Conservation (phyloP, 1,140 invertebrate species). For the Drosophila biarmipes region DNA sequence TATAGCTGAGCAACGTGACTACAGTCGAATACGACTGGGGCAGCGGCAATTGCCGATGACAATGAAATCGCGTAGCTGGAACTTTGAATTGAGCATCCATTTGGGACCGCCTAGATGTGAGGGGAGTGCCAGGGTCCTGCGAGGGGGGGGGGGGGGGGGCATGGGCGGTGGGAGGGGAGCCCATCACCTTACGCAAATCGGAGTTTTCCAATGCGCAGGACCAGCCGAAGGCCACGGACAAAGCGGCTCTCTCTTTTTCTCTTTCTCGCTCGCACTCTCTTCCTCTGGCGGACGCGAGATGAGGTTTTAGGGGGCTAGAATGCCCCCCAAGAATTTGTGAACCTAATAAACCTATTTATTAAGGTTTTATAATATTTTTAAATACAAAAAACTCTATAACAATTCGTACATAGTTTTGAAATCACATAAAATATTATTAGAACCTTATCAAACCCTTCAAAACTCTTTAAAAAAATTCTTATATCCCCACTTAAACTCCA, state of each 20-base stretch:
- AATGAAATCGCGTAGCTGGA: constrained; percentile 74
- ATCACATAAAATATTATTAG: too few relatives aligned
- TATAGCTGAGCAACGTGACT: constrained; percentile 77
- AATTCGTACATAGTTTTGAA: too few relatives aligned
- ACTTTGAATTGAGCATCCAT: constrained; percentile 70
- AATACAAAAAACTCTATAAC: too few relatives aligned
- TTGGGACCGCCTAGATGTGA: constrained; percentile 43
- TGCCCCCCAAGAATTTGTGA: not conserved
- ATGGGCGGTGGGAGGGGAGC: constrained; percentile 11
- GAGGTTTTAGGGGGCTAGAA: not conserved
- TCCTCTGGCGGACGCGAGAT: not conserved
- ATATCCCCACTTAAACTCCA: too few relatives aligned
- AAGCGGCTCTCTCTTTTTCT: constrained; percentile 32
- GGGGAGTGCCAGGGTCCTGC: not conserved
- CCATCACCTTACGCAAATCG: constrained; percentile 77
- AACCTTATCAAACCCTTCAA: too few relatives aligned
- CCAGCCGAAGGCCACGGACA: constrained; percentile 66
- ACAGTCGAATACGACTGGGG: constrained; percentile 43
- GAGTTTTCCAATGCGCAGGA: constrained; percentile 73
- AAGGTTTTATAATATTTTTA: too few relatives aligned
- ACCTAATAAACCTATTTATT: too few relatives aligned
- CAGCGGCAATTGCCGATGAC: constrained; percentile 71
- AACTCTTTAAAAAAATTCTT: too few relatives aligned
- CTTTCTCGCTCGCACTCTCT: not conserved
- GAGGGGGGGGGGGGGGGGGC: not conserved